Conservation (phyloP, 2,888 invertebrate species). For the Scaptomyza reducta region DNA sequence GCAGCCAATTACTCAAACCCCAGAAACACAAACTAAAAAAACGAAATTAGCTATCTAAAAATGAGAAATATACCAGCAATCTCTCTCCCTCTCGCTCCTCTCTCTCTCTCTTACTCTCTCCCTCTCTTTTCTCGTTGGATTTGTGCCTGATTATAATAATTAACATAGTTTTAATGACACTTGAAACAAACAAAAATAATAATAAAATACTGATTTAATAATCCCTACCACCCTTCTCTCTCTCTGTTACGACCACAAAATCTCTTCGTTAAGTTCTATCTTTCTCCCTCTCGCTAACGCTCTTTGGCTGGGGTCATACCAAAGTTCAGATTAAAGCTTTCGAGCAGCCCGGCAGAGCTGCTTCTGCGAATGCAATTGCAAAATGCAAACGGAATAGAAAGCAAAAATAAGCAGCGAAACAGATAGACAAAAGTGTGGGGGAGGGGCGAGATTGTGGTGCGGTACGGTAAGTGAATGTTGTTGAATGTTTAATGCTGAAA, state of each 20-base stretch:
- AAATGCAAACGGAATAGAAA: slow-evolving; percentile 42
- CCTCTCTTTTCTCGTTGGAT: neutral
- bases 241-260: neutral
- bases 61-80: slow-evolving; percentile 5
- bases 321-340: slow-evolving; percentile 51
- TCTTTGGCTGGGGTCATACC: slow-evolving; percentile 29
- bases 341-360: slow-evolving; percentile 8
- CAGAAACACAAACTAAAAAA: slow-evolving; percentile 2
- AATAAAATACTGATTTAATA: slow-evolving; percentile 15
- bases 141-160: slow-evolving; percentile 51
- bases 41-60: slow-evolving; percentile 9
- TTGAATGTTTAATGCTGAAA: slow-evolving; percentile 60
- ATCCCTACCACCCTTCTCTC: neutral
- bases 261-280: slow-evolving; percentile 12
- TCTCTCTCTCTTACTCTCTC: neutral
- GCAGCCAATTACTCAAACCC: slow-evolving; percentile 4
- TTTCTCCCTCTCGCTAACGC: neutral
- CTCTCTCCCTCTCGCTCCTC: neutral
- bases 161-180: slow-evolving; percentile 57
- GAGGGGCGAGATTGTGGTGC: neutral
- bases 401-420: slow-evolving; percentile 3
- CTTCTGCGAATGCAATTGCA: slow-evolving; percentile 41
- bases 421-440: neutral
- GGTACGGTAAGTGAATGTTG: slow-evolving; percentile 33
- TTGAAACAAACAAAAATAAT: slow-evolving; percentile 12